Conservation (phyloP, 1,140 invertebrate genomes). For the Eciton burchellii region DNA sequence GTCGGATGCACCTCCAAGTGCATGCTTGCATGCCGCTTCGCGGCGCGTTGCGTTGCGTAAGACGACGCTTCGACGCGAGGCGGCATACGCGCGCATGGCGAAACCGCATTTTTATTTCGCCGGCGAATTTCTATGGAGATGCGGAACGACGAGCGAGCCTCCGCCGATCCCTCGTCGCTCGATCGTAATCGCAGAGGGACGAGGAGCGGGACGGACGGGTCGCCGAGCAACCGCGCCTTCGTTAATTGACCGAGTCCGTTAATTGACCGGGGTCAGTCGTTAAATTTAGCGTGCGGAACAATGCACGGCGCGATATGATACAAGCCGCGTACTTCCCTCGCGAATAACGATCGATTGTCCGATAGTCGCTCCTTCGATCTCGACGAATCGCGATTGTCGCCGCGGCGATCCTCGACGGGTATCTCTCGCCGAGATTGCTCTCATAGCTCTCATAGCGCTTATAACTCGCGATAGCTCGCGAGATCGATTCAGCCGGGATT, state of each 20-base stretch:
- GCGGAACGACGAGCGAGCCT: background rate
- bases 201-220: background rate
- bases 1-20: constrained; percentile 25
- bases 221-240: constrained; percentile 29
- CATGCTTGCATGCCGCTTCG: no score
- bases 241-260: background rate
- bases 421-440: no score
- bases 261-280: constrained; percentile 43
- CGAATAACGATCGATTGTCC: no score
- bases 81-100: background rate
- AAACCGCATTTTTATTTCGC: background rate
- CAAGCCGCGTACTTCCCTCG: constrained; percentile 30
- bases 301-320: constrained; percentile 46
- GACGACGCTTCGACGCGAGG: background rate
- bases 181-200: background rate
- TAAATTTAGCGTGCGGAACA: constrained; percentile 51
- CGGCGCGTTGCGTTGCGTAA: constrained; percentile 37
- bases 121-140: background rate
- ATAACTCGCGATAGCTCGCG: no score
- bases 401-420: no score
- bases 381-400: no score
- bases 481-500: background rate
- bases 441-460: no score
- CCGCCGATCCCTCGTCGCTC: no score
- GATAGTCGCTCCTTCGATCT: background rate